Base-by-base conservation (phyloP, 2,888 invertebrate species). In the Mythimna albipuncta region DNA sequence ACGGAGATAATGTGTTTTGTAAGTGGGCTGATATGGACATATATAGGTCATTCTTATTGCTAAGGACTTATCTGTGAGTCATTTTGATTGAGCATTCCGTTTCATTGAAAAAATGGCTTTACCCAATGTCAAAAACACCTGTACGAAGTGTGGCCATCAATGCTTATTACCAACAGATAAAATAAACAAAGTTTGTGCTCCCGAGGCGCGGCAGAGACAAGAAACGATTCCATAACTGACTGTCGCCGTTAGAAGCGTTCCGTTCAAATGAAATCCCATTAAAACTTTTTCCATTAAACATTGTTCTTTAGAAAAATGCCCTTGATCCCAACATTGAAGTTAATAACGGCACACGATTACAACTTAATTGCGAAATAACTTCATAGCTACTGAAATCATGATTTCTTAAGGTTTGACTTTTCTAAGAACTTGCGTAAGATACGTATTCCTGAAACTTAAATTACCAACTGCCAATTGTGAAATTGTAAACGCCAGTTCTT, bases 231-330 rank as follows among this genome's bases (percentile, higher is more conserved):
- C 75, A 71, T 79, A 92, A 91, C 91, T 86, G 90, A 89, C 88
- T 76, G 69, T 73, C 70, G 65, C 75, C 67, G 65, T 75, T 68
- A 77, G 72, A 78, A 91, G 88, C 91, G 92, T 93, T 93, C 88
- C 93, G 91, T 93, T 92, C 92, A 93, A 86, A 86, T 94, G 93
- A 93, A 94, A 95, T 93, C 91, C 92, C 89, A 95, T 95, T 95
- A 94, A 94, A 95, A 95, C 93, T 95, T 95, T 94, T 94, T 93
- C 94, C 94, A 95, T 95, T 94, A 93, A 94, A 94, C 91, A 93
- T 92, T 91, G 89, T 90, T 90, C 91, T 92, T 92, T 90, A 90
- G 89, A 92, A 93, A 93, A 93, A 94, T 92, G 89, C 87, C 90
- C 91, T 92, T 92, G 87, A 91, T 92, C 90, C 76, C 88, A 90